Percentiles rank a stretch among this genome's conserved stretches.
These are phyloP conservation scores for Poeciliopsis retropinna DNA, from an alignment of 2,113 vertebrate species.

Conservation along the genomic window DNA sequence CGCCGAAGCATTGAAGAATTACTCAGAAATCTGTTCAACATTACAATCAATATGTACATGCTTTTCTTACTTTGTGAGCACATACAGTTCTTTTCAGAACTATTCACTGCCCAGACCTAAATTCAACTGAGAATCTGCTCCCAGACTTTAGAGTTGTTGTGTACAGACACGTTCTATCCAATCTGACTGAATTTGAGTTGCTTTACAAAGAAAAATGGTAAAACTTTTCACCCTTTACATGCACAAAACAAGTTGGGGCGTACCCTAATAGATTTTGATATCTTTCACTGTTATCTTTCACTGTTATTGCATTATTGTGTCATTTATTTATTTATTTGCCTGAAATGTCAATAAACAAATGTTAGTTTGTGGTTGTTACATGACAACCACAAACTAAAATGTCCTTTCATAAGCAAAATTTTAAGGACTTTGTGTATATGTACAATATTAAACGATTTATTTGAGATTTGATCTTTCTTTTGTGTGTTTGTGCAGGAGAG, in stretches of 20 bases:
- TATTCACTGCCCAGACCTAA: background rate
- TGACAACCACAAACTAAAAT: background rate
- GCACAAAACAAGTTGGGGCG: too few species aligned
- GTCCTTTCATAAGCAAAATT: background rate
- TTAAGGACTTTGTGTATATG: background rate
- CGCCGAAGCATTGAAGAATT: conserved; percentile 11
- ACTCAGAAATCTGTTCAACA: conserved; percentile 1
- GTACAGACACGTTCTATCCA: too few species aligned
- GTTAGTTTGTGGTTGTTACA: background rate
- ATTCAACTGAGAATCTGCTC: background rate
- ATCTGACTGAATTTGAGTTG: too few species aligned
- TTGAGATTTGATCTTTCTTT: background rate
- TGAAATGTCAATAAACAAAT: background rate
- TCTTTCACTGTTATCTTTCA: background rate
- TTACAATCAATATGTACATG: background rate
- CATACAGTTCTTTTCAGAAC: background rate
- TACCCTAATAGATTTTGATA: background rate
- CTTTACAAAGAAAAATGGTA: too few species aligned
- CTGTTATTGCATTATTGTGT: background rate
- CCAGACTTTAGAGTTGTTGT: too few species aligned
- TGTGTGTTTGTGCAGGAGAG: conserved; percentile 68
- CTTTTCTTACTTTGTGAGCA: background rate
- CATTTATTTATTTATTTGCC: background rate
- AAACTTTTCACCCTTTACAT: too few species aligned
- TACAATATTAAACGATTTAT: background rate